phyloP scores from a whole-genome alignment of 2,797 vertebrate species.

The Rhadinocentrus ornatus region DNA sequence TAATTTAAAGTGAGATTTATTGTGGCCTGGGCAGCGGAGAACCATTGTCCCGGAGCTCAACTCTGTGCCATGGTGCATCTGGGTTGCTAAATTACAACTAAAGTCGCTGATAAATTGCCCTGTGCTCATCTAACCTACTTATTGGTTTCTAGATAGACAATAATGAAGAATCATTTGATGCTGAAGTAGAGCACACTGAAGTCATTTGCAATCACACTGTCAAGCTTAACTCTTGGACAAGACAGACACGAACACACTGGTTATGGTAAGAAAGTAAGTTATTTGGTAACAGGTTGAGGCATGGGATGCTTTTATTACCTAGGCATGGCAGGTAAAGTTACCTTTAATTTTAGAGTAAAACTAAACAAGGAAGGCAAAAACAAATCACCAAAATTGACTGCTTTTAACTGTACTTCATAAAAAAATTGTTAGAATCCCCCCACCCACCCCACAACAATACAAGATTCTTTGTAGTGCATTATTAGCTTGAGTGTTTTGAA shows the following conservation, averaged over 20 bases:
- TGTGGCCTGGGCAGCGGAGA: slow-evolving; percentile 57
- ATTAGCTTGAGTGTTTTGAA: slow-evolving; percentile 44
- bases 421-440: not conserved
- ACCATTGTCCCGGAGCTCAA: slow-evolving; percentile 68
- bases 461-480: slow-evolving; percentile 25
- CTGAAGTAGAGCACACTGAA: slow-evolving; percentile 56
- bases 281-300: slow-evolving; percentile 42
- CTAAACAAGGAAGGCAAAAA: not conserved
- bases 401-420: slow-evolving; percentile 9
- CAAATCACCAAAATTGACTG: slow-evolving; percentile 28
- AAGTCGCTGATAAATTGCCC: slow-evolving; percentile 76
- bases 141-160: slow-evolving; percentile 73
- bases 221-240: slow-evolving; percentile 37
- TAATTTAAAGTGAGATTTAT: slow-evolving; percentile 83
- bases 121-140: slow-evolving; percentile 77
- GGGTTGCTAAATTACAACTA: slow-evolving; percentile 76
- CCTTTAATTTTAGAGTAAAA: slow-evolving; percentile 23
- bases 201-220: slow-evolving; percentile 61
- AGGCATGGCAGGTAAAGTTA: slow-evolving; percentile 18
- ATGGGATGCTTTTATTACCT: slow-evolving; percentile 44
- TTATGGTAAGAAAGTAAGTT: slow-evolving; percentile 32
- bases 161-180: slow-evolving; percentile 79
- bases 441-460: slow-evolving; percentile 19
- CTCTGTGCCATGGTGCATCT: slow-evolving; percentile 63
- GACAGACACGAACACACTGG: slow-evolving; percentile 16